Base-by-base conservation (phyloP, 1,140 invertebrate species). In the Leptinotarsa lineolata region DNA sequence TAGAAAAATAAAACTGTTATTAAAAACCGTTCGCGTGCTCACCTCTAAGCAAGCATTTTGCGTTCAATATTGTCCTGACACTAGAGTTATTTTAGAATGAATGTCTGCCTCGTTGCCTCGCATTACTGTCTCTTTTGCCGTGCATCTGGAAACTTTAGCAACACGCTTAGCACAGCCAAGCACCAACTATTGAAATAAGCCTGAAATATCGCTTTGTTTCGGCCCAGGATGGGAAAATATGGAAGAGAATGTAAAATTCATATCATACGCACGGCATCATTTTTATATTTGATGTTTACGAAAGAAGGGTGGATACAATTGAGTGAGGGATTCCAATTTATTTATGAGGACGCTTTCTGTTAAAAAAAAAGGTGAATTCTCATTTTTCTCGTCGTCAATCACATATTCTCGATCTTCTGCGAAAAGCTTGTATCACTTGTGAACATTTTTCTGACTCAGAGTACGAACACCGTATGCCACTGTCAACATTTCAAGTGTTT, bases 151-250 rank as follows among this genome's bases (percentile, higher is more conserved):
- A 68, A 45, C 44, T 46, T 22, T 15, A 12, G 30, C 16, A 12
- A 60, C 68, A 70, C 68, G 68, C 48, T n/a, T 24, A 70, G 58
- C 68, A 70, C 68, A 12, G 68, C 68, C 54, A 30, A 60, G 68
- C 58, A 70, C 68, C 48, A 24, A 59, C 15, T 70, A 60, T 70
- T 59, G 48, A 30, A 70, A 59, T 30, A 16, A 22, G 22, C 39
- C 15, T 20, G 59, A 59, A 70, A 61, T 16, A 21, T 39, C 13
- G 20, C 20, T 64, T 64, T 64, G 61, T 30, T 64, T 22, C 15
- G n/a, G 61, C 15, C 15, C 20, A 64, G 24, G 24, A 64, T 64
- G 12, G 61, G 61, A 21, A 64, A 64, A 22, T 21, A 22, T 64
- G 61, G 13, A 30, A 21, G n/a, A 16, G 48, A 16, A 54, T 15